Conservation (phyloP, 2,888 invertebrate species). For the Ornithoptera priamus region DNA sequence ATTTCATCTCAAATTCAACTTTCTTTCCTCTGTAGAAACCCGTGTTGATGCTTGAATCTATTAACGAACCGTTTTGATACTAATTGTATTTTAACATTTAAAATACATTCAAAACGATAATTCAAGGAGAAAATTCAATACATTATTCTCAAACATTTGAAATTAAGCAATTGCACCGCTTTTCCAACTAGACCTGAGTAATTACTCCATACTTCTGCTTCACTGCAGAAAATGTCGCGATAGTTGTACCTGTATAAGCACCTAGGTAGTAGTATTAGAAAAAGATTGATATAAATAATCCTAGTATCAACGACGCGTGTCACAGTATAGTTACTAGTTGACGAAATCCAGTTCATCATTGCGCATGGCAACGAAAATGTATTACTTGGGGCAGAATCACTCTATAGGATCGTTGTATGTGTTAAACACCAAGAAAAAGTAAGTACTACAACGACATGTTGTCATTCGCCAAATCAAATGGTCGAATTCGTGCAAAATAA, state of each 20-base stretch:
- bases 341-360: slow-evolving; percentile 74
- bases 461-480: slow-evolving; percentile 51
- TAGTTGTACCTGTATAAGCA: no score
- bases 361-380: slow-evolving; percentile 52
- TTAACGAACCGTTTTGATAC: slow-evolving; percentile 49
- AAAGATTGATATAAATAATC: slow-evolving; percentile 2
- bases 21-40: slow-evolving; percentile 76
- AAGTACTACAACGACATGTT: slow-evolving; percentile 37
- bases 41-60: slow-evolving; percentile 55
- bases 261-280: background rate
- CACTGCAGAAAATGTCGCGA: no score
- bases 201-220: no score
- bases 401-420: slow-evolving; percentile 38
- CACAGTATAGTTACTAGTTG: slow-evolving; percentile 53
- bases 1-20: slow-evolving; percentile 81
- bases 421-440: slow-evolving; percentile 21
- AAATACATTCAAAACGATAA: background rate
- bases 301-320: slow-evolving; percentile 22
- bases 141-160: no score
- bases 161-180: no score
- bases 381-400: slow-evolving; percentile 42
- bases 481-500: slow-evolving; percentile 71
- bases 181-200: no score
- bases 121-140: no score
- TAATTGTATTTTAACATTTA: slow-evolving; percentile 30